Evolutionary conservation across 2,888 invertebrate species (phyloP), one percentile per base, ranked within the genome.

Genomic region (Meganola albula): DNA sequence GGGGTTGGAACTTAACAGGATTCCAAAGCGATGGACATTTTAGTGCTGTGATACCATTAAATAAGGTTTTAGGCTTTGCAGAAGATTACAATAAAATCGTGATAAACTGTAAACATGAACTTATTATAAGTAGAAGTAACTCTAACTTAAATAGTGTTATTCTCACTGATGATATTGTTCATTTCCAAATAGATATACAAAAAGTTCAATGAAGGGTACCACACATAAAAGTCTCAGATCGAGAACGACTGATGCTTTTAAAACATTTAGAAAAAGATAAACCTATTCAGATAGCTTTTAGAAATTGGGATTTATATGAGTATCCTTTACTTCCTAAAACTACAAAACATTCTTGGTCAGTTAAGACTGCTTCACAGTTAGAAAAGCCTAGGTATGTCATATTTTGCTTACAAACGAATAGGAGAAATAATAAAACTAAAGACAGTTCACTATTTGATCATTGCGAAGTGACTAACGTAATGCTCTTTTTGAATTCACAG

Each of bases 11-110:
- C 18, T 12, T 35, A 24, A 18, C 10, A 49, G 34, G 53, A 51
- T 20, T 63, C 57, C 53, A 33, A 43, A 30, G 20, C 12, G 13
- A 37, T 13, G 58, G 55, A 7, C 34, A 51, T 23, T 63, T 63
- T 27, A 30, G 35, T 29, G 31, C 30, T 27, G 4, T 38, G 16
- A 10, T 34, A 13, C 29, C 34, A n/a, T 14, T 36, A 10, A 31
- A 36, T 27, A 35, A 23, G n/a, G 11, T 52, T 21, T 16, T 51
- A 23, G 45, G 46, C 1, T 45, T 46, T 40, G 44, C 47, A 6
- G 50, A 51, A 29, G 46, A 73, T 44, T 74, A 64, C 37, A 56
- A 57, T 18, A 65, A 63, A 51, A 58, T 73, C 27, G 48, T n/a
- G n/a, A n/a, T n/a, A n/a, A n/a, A n/a, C n/a, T n/a, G n/a, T n/a